These are phyloP conservation scores for Musca vetustissima DNA, from an alignment of 1,140 invertebrate species.

Conservation along the genomic window DNA sequence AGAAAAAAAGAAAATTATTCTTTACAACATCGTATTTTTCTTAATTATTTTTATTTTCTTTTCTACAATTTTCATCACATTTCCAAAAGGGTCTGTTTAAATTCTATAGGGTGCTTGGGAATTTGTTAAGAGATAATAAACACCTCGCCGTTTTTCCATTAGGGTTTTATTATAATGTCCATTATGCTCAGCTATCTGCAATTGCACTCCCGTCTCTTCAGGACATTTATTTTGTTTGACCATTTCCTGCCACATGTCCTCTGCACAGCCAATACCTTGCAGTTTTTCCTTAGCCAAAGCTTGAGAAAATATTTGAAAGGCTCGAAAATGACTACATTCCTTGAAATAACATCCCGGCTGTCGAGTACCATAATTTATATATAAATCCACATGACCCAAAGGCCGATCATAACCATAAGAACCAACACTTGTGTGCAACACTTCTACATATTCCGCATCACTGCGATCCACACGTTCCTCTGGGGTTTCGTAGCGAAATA, in stretches of 20 bases:
- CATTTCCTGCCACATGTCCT: slow-evolving; percentile 41
- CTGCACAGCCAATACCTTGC: slow-evolving; percentile 28
- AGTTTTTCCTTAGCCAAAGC: slow-evolving; percentile 46
- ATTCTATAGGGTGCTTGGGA: slow-evolving; percentile 49
- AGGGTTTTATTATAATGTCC: slow-evolving; percentile 34
- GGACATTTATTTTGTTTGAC: slow-evolving; percentile 37
- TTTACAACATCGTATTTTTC: no score
- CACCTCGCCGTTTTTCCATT: slow-evolving; percentile 43
- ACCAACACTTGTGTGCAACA: slow-evolving; percentile 73
- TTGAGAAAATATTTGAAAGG: slow-evolving; percentile 64
- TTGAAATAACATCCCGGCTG: slow-evolving; percentile 68
- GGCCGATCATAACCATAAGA: slow-evolving; percentile 63
- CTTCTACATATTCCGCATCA: slow-evolving; percentile 71
- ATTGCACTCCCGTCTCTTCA: slow-evolving; percentile 29
- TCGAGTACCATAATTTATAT: slow-evolving; percentile 66
- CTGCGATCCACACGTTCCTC: slow-evolving; percentile 62
- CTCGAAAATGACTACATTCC: slow-evolving; percentile 55
- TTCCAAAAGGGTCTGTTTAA: no score
- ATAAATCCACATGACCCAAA: slow-evolving; percentile 71
- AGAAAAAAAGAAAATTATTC: no score
- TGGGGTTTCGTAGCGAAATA: slow-evolving; percentile 57
- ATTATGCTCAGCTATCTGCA: slow-evolving; percentile 38
- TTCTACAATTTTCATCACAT: background rate
- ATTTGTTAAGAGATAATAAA: slow-evolving; percentile 56
- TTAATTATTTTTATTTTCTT: slow-evolving; percentile 4